Evolutionary conservation across 2,797 vertebrate species (phyloP).

Genomic region (Tenualosa thibaudeaui): DNA sequence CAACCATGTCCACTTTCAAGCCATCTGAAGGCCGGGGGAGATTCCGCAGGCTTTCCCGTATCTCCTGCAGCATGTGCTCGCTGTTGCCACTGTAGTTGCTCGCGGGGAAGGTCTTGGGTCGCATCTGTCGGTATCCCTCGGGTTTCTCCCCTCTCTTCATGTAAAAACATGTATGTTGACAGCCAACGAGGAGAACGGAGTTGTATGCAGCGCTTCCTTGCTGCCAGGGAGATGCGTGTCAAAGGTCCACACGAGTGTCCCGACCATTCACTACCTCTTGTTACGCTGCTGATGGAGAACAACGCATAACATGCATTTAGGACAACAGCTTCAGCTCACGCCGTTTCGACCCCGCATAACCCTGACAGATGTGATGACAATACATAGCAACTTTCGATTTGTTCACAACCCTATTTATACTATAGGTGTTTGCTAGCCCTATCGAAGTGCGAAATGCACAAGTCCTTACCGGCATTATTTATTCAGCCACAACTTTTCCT

Average conservation of each 20-base stretch:
- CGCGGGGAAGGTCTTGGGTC: slow-evolving; percentile 97
- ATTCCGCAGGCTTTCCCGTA: slow-evolving; percentile 92
- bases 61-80: slow-evolving; percentile 97
- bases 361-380: background rate
- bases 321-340: background rate
- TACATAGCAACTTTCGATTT: background rate
- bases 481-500: background rate
- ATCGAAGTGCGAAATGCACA: background rate
- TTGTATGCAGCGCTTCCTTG: slow-evolving; percentile 50
- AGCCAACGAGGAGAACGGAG: slow-evolving; percentile 67
- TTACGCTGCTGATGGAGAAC: slow-evolving; percentile 1
- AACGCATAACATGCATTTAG: background rate
- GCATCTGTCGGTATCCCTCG: slow-evolving; percentile 97
- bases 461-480: background rate
- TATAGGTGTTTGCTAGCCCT: background rate
- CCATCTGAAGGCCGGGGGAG: slow-evolving; percentile 89
- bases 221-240: slow-evolving; percentile 25
- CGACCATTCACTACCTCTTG: slow-evolving; percentile 61
- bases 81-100: slow-evolving; percentile 94
- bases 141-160: slow-evolving; percentile 98
- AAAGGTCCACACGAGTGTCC: slow-evolving; percentile 29
- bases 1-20: slow-evolving; percentile 77
- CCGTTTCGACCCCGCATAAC: background rate
- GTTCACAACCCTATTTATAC: background rate
- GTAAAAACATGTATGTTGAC: slow-evolving; percentile 86